Conservation (phyloP, 1,140 invertebrate genomes). For the Radopholus similis region DNA sequence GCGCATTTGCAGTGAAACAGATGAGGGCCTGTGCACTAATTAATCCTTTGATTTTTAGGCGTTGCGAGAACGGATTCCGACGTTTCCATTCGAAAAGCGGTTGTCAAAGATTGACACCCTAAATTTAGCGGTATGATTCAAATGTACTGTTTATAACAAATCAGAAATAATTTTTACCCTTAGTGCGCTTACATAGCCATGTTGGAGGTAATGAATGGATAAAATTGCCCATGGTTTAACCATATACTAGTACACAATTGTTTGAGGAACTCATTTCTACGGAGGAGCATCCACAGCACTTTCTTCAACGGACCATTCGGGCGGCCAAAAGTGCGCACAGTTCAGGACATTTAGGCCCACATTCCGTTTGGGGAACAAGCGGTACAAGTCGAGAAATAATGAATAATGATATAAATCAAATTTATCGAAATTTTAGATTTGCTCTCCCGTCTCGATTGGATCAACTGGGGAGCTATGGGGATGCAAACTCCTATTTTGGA, state of each 20-base stretch:
- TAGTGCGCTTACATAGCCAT: slow-evolving; percentile 85
- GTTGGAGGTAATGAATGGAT: slow-evolving; percentile 66
- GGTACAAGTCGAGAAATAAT: slow-evolving; percentile 32
- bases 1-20: slow-evolving; percentile 75
- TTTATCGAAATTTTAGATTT: slow-evolving; percentile 71
- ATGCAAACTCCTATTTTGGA: slow-evolving; percentile 79
- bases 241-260: neutral
- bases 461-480: slow-evolving; percentile 96
- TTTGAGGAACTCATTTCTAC: slow-evolving; percentile 70
- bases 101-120: slow-evolving; percentile 95
- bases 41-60: slow-evolving; percentile 52
- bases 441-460: slow-evolving; percentile 92
- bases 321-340: slow-evolving; percentile 34
- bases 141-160: neutral
- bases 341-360: slow-evolving; percentile 5
- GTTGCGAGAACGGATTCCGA: slow-evolving; percentile 77
- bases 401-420: neutral
- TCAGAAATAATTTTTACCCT: neutral
- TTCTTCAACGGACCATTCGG: slow-evolving; percentile 41
- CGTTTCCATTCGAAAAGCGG: slow-evolving; percentile 96
- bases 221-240: neutral
- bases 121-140: slow-evolving; percentile 75
- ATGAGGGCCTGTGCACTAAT: neutral
- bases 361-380: slow-evolving; percentile 55
- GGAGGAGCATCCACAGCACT: slow-evolving; percentile 39